Base-by-base conservation (phyloP, 92 coral and sea anemone species). In the Paragorgia papillata region DNA sequence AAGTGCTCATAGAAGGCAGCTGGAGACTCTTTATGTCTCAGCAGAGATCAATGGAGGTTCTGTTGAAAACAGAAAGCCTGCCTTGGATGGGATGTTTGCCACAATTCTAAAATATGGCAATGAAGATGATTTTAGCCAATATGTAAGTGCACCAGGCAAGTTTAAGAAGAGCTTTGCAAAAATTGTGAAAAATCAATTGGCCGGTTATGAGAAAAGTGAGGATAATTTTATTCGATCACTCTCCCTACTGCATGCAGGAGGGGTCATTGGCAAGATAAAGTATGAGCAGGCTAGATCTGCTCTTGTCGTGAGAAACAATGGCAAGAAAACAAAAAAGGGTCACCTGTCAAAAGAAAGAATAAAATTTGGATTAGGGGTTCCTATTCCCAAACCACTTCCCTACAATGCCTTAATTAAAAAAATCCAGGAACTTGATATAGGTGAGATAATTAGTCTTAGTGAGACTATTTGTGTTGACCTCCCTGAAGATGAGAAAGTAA, bases 221-320 rank as follows among this genome's bases (percentile, higher is more conserved):
- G 87, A 78, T 19, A 89, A 89, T 78, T 60, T 89, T 31, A 66
- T 85, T 69, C 66, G 85, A n/a, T 85, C 92, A 25, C 73, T 85
- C 15, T 75, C 73, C 41, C 64, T 85, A 3, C 74, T 89, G 3
- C 80, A 82, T 89, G 81, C 80, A n/a, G 92, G 87, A 21, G 83
- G 87, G 15, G 22, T 82, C 14, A 82, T 79, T 58, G 86, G 88
- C 28, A 89, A 85, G 18, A 62, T 33, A 3, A 89, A 82, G 26
- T 88, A 88, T 53, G 74, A 80, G 55, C 75, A 81, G 13, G 65
- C 43, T 10, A 64, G 80, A 30, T 86, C 90, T 57, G 82, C 88
- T 1, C 61, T 86, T 12, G 82, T 71, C 20, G 75, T 49, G 59
- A 80, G 21, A 35, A 67, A 84, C 37, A 66, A 75, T 14, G 91